Evolutionary conservation across 1,140 invertebrate species (phyloP).

Genomic region (Amyelois transitella): DNA sequence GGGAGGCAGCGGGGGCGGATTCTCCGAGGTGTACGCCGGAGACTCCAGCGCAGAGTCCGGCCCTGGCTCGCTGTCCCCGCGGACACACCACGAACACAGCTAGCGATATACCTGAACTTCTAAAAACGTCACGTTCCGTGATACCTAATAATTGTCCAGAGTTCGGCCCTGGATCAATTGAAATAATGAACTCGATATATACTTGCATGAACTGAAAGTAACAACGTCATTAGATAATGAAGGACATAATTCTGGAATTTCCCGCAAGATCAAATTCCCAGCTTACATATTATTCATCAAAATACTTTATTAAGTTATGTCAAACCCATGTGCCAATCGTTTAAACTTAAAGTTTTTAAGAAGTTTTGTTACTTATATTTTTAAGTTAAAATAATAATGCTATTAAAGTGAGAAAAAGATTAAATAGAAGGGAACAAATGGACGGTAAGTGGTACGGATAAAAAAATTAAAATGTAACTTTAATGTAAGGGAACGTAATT

Average conservation of each 20-base stretch:
- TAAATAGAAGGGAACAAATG: background rate
- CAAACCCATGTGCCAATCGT: background rate
- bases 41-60: conserved; percentile 66
- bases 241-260: no score
- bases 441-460: background rate
- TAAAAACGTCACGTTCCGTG: background rate
- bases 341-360: background rate
- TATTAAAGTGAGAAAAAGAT: background rate
- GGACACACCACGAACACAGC: conserved; percentile 64
- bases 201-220: background rate
- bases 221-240: no score
- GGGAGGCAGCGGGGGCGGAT: conserved; percentile 53
- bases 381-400: background rate
- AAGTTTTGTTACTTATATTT: background rate
- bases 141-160: background rate
- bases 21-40: conserved; percentile 65
- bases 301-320: background rate
- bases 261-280: no score
- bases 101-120: conserved; percentile 27
- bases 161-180: background rate
- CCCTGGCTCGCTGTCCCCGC: conserved; percentile 58
- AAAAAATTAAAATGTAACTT: background rate
- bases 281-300: no score
- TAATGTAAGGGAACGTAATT: background rate
- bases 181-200: background rate